Evolutionary conservation across 2,113 vertebrate species (phyloP).

Genomic region (Euleptes europaea): DNA sequence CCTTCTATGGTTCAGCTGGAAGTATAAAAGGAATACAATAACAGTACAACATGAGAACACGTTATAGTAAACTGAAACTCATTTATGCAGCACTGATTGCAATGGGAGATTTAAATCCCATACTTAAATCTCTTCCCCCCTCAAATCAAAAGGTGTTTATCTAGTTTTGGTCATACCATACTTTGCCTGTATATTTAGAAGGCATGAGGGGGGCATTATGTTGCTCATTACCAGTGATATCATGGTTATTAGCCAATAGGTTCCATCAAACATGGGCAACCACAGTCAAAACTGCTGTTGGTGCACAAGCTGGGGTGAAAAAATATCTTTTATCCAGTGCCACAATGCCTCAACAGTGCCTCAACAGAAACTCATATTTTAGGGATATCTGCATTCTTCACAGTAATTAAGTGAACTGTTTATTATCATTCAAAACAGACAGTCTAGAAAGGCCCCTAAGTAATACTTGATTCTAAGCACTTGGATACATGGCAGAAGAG

Average conservation of each 20-base stretch:
- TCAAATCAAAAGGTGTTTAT: background rate
- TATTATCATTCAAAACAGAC: background rate
- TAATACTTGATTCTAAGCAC: conserved; percentile 63
- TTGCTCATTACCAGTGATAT: no score
- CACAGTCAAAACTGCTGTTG: background rate
- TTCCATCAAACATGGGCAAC: background rate
- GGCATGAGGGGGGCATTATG: background rate
- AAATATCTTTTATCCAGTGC: background rate
- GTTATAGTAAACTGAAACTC: background rate
- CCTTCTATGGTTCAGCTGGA: background rate
- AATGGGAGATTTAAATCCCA: background rate
- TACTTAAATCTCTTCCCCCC: background rate
- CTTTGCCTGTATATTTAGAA: background rate
- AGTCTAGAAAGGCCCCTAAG: background rate
- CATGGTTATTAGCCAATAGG: background rate
- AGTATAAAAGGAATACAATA: background rate
- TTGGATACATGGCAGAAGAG: conserved; percentile 68
- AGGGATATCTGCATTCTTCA: background rate
- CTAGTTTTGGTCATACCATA: background rate
- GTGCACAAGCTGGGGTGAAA: background rate
- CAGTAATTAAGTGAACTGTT: background rate
- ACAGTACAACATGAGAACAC: background rate
- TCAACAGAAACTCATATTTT: background rate
- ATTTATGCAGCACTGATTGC: background rate
- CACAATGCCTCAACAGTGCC: background rate